These are phyloP conservation scores for Drosophila arizonae DNA, from an alignment of 1,140 invertebrate species.

Conservation along the genomic window DNA sequence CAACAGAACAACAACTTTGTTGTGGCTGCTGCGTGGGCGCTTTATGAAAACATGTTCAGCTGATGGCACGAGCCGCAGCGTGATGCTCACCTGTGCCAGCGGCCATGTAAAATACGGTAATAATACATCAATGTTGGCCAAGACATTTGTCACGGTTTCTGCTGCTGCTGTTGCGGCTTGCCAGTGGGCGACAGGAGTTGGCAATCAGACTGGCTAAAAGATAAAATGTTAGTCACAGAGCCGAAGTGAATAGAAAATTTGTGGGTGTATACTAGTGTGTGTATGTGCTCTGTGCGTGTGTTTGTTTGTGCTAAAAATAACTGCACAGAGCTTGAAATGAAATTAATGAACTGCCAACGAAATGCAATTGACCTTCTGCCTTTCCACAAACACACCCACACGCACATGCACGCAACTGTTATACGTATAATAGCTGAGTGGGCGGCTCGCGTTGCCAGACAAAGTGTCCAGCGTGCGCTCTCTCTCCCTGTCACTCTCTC, in stretches of 20 bases:
- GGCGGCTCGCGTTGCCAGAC: conserved; percentile 54
- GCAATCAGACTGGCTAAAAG: conserved; percentile 38
- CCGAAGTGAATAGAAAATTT: conserved; percentile 13
- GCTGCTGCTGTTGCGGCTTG: background rate
- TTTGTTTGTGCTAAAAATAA: conserved; percentile 53
- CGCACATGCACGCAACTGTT: conserved; percentile 22
- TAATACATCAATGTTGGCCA: conserved; percentile 48
- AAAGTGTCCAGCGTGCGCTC: conserved; percentile 47
- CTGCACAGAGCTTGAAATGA: conserved; percentile 46
- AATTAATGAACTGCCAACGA: conserved; percentile 76
- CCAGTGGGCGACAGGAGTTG: conserved; percentile 51
- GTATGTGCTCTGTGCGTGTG: conserved; percentile 1
- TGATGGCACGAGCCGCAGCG: conserved; percentile 44
- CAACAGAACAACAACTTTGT: conserved; percentile 1
- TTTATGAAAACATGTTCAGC: conserved; percentile 23
- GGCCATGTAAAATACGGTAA: conserved; percentile 5
- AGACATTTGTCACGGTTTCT: conserved; percentile 35
- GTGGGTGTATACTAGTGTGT: background rate
- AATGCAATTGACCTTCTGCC: conserved; percentile 77
- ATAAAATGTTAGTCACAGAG: conserved; percentile 27
- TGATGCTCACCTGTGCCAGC: conserved; percentile 42
- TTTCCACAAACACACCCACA: conserved; percentile 32
- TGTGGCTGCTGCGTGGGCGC: conserved; percentile 36
- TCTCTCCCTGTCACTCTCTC: background rate
- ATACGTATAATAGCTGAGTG: conserved; percentile 39